These are phyloP conservation scores for Laticauda colubrina DNA, from an alignment of 2,113 vertebrate genomes.

Conservation along the genomic window DNA sequence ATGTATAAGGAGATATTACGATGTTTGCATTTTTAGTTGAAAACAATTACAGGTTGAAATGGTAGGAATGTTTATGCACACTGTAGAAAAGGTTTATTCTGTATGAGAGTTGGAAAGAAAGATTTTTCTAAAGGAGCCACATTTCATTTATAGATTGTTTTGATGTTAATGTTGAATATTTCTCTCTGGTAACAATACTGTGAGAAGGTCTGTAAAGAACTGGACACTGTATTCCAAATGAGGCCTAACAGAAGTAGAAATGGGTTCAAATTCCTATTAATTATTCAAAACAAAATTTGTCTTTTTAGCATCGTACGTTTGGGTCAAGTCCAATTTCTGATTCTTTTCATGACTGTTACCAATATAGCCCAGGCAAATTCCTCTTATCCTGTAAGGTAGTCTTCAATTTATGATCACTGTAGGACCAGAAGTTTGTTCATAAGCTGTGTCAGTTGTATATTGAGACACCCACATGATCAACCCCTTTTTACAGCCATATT, in stretches of 20 bases:
- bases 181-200: neutral
- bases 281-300: neutral
- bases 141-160: neutral
- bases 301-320: neutral
- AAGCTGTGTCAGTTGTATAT: neutral
- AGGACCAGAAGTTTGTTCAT: neutral
- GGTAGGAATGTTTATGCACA: neutral
- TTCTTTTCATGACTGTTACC: neutral
- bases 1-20: neutral
- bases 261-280: neutral
- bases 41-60: neutral
- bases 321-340: neutral
- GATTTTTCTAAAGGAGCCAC: neutral
- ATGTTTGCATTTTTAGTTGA: neutral
- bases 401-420: neutral
- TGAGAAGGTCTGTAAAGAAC: neutral
- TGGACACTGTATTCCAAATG: neutral
- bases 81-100: neutral
- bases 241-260: neutral
- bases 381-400: neutral
- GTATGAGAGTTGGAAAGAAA: neutral
- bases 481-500: neutral
- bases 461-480: neutral
- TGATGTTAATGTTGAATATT: neutral
- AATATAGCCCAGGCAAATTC: neutral